A percentile compares a stretch with the other conserved stretches of the same genome.
Evolutionary conservation across 2,113 vertebrate genomes (phyloP).

Genomic region (Stercorarius parasiticus): DNA sequence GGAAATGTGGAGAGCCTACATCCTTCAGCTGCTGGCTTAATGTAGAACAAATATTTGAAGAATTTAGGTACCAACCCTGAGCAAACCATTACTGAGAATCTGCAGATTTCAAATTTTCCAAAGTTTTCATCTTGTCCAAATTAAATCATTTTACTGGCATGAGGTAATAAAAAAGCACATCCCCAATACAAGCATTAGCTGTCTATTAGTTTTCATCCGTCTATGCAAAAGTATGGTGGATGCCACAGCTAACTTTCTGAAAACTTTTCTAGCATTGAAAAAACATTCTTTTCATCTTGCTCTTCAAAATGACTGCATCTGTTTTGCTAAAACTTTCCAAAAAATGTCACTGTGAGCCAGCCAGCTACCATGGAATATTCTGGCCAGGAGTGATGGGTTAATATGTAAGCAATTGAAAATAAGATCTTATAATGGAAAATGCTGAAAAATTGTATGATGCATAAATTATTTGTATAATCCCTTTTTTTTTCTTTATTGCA

Average conservation of each 20-base stretch:
- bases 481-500: neutral
- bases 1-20: neutral
- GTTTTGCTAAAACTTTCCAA: neutral
- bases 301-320: neutral
- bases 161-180: neutral
- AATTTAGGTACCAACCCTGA: neutral
- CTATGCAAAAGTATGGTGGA: neutral
- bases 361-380: neutral
- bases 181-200: neutral
- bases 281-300: neutral
- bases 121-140: neutral
- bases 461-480: neutral
- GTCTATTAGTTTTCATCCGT: neutral
- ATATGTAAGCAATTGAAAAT: neutral
- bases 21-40: neutral
- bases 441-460: neutral
- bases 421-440: neutral
- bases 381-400: neutral
- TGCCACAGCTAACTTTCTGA: neutral
- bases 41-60: conserved; percentile 19
- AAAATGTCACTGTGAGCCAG: neutral
- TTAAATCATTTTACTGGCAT: neutral
- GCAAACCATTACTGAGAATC: neutral
- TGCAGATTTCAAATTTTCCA: neutral
- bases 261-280: neutral